Evolutionary conservation across 2,888 invertebrate genomes (phyloP).

Genomic region (Hermaeophaga mercurialis): DNA sequence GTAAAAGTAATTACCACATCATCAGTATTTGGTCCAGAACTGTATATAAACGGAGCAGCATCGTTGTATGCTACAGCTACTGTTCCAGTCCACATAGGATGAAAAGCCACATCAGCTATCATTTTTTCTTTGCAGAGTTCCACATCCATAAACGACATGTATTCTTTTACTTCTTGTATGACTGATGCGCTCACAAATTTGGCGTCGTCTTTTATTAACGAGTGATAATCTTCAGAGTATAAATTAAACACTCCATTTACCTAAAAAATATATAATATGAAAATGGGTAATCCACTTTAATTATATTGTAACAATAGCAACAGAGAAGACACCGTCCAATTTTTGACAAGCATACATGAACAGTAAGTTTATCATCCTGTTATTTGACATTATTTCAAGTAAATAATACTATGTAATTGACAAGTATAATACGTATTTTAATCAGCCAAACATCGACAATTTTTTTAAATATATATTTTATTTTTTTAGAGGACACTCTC

Average conservation of each 20-base stretch:
- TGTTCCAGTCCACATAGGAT: conserved; percentile 72
- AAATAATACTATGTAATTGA: too few relatives aligned
- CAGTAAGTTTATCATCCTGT: too few relatives aligned
- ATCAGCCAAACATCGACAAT: too few relatives aligned
- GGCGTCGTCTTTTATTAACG: conserved; percentile 16
- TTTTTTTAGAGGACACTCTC: too few relatives aligned
- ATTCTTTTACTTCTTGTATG: conserved; percentile 57
- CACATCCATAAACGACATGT: conserved; percentile 70
- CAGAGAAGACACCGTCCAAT: too few relatives aligned
- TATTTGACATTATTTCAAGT: too few relatives aligned
- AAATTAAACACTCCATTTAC: conserved; percentile 61
- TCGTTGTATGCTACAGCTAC: conserved; percentile 71
- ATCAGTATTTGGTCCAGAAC: conserved; percentile 45
- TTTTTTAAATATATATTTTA: too few relatives aligned
- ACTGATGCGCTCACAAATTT: conserved; percentile 54
- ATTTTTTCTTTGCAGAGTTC: conserved; percentile 68
- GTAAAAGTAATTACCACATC: conserved; percentile 36
- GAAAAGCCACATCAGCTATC: conserved; percentile 71
- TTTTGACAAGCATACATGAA: too few relatives aligned
- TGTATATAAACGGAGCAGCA: conserved; percentile 60
- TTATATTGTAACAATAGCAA: not conserved
- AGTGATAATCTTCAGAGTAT: conserved; percentile 66
- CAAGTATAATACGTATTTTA: too few relatives aligned
- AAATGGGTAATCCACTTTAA: too few relatives aligned
- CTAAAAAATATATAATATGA: conserved; percentile 30